phyloP scores from a whole-genome alignment of 2,888 invertebrate species.

The Anticlea derivata region DNA sequence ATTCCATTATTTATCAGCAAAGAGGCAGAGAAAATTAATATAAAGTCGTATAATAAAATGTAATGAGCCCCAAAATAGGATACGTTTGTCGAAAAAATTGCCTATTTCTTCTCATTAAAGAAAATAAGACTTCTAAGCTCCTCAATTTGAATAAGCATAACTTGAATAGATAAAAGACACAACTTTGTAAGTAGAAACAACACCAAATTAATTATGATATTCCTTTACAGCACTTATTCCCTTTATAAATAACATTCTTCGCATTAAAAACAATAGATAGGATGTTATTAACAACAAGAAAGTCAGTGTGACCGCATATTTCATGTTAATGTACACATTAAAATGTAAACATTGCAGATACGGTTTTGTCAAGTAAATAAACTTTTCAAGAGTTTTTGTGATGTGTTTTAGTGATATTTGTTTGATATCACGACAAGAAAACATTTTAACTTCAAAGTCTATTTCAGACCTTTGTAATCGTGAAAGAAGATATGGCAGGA shows the following conservation, averaged over 20 bases:
- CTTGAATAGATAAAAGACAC: conserved; percentile 3
- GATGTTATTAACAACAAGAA: conserved; percentile 55
- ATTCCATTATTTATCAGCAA: conserved; percentile 16
- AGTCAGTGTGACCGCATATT: conserved; percentile 57
- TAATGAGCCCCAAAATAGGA: conserved; percentile 20
- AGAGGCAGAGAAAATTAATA: conserved; percentile 19
- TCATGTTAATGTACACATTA: conserved; percentile 65
- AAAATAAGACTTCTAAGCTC: conserved; percentile 1
- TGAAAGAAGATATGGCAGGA: background rate
- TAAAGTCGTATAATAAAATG: conserved; percentile 14
- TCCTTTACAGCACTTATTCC: too few relatives aligned
- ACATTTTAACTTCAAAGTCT: background rate
- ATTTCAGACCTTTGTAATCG: background rate
- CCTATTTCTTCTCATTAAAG: conserved; percentile 13
- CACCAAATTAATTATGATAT: too few relatives aligned
- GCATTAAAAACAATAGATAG: conserved; percentile 40
- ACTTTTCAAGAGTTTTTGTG: conserved; percentile 54
- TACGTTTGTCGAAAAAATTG: conserved; percentile 18
- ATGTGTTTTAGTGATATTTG: conserved; percentile 14
- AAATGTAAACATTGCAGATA: conserved; percentile 65
- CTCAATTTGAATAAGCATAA: background rate
- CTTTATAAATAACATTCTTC: background rate
- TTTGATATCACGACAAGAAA: too few relatives aligned
- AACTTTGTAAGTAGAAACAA: background rate
- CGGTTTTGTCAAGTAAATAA: conserved; percentile 61